A percentile compares a stretch with the other conserved stretches of the same genome.
Conservation (phyloP, 2,888 invertebrate genomes). For the Drosophila cognata region DNA sequence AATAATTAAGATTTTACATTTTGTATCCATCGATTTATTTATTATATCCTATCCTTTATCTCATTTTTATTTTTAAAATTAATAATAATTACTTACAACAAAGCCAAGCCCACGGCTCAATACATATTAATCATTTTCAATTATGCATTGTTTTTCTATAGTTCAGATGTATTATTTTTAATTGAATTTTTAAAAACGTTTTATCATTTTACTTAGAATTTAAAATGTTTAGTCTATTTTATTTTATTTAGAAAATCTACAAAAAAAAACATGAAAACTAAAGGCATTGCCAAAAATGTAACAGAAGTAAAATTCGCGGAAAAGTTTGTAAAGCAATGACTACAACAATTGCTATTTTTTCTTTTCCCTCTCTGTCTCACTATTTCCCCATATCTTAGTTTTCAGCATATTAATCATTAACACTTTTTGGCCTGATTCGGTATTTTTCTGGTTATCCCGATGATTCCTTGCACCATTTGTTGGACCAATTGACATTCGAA, state of each 20-base stretch:
- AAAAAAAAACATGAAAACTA: background rate
- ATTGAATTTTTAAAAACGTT: background rate
- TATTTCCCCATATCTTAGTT: background rate
- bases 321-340: background rate
- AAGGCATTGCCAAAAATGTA: background rate
- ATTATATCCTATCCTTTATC: background rate
- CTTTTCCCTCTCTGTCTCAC: background rate
- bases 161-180: background rate
- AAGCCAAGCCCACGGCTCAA: too few species aligned
- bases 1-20: background rate
- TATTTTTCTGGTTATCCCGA: background rate
- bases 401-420: background rate
- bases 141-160: background rate
- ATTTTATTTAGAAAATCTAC: background rate
- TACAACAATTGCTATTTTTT: background rate
- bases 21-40: background rate
- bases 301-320: background rate
- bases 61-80: background rate
- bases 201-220: background rate
- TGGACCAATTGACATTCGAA: background rate
- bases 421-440: background rate
- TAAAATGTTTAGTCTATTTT: background rate
- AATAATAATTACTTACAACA: too few species aligned
- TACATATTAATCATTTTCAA: background rate
- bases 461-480: background rate